Conservation (phyloP, 2,113 vertebrate genomes). For the Loxodonta africana region DNA sequence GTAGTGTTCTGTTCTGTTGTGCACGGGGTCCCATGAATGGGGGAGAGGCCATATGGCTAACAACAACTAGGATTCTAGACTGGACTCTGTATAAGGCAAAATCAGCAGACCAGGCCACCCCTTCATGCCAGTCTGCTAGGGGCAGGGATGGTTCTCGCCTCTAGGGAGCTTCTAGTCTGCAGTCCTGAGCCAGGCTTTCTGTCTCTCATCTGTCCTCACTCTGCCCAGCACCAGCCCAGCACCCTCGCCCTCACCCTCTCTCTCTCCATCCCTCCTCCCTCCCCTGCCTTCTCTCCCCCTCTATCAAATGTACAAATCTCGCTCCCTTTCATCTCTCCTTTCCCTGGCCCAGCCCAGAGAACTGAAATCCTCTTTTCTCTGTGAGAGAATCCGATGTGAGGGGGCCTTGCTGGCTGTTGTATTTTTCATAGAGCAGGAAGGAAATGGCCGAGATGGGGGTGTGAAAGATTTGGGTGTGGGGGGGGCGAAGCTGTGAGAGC, state of each 20-base stretch:
- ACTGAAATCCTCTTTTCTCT: conserved; percentile 65
- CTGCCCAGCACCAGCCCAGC: not conserved
- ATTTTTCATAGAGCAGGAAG: conserved; percentile 52
- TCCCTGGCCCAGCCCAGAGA: conserved; percentile 41
- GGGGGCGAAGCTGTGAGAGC: conserved; percentile 45
- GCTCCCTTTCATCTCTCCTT: conserved; percentile 42
- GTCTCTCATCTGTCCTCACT: not conserved
- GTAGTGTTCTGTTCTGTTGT: not conserved
- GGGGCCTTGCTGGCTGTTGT: conserved; percentile 40
- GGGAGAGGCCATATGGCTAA: not conserved
- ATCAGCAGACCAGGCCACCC: not conserved
- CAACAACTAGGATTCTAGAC: not conserved
- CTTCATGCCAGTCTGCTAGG: not conserved
- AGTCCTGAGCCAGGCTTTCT: not conserved
- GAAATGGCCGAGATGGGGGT: conserved; percentile 34
- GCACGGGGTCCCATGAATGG: too few species aligned
- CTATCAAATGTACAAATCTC: conserved; percentile 53
- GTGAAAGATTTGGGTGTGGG: not conserved
- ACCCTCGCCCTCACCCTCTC: not conserved
- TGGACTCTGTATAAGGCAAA: not conserved
- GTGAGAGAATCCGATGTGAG: conserved; percentile 16
- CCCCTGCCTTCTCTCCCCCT: not conserved
- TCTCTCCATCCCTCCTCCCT: not conserved
- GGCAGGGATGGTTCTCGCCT: not conserved
- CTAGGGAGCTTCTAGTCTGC: not conserved